Evolutionary conservation across 2,797 vertebrate species (phyloP), one percentile per base, ranked within the genome.

Genomic region (Falco biarmicus): DNA sequence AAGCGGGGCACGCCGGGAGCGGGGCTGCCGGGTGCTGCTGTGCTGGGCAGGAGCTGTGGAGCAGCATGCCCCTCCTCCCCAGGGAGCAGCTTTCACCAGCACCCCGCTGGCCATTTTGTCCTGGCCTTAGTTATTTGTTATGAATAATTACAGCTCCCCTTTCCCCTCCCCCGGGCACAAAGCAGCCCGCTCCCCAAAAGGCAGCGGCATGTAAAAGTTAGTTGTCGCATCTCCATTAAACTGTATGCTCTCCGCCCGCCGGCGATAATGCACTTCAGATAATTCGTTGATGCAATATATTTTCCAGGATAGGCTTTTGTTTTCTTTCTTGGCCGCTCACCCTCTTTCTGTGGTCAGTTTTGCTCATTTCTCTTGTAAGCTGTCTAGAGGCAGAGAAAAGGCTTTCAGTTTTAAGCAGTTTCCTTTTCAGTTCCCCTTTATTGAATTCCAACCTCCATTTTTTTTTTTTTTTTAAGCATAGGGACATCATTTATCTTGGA

Each of bases 361-460:
- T 97, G 97, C 98, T 98, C 98, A 97, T 98, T 98, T 98, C 98
- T 98, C 98, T 97, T 97, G 96, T 97, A 98, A 98, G 98, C 98
- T 98, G 98, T 99, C 98, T 98, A 97, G 98, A 98, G 98, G 97
- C 97, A 96, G 96, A 98, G 98, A 98, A 98, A 97, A 98, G 98
- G 97, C 96, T 98, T 98, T 97, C 95, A 96, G 96, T 98, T 98
- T 98, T 97, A 97, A 97, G 95, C 95, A 94, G 93, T 95, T 97
- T 98, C 96, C 96, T 97, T 98, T 98, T 98, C 97, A 98, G 97
- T 97, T 97, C 87, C 91, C 94, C 98, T 98, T 99, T 99, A 99
- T 99, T 99, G 98, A 99, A 99, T 98, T 98, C 98, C 95, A 98
- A 98, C 98, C 98, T 98, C 96, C 90, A 98, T 98, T 99, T 98